Base-by-base conservation (phyloP, 2,888 invertebrate species). In the Linnaemya vulpina region DNA sequence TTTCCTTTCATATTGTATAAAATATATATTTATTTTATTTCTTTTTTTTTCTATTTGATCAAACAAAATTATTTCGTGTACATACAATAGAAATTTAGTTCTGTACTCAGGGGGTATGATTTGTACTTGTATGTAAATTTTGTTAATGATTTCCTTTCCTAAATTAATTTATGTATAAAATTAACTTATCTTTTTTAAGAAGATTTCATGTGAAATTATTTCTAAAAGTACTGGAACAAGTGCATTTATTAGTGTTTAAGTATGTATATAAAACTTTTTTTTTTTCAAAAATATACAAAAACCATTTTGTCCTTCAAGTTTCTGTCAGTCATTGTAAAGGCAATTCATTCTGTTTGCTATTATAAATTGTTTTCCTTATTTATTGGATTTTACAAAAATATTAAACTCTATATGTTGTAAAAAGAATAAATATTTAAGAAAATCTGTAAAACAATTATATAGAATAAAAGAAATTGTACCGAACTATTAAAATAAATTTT, bases 221-320 rank as follows among this genome's bases (percentile, higher is more conserved):
- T 86, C 83, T 87, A 86, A 62, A 90, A 89, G 91, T 91, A 91
- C 90, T 90, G 89, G 91, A 90, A 89, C 87, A 89, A 91, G 89
- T 91, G 91, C 91, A 91, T 91, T 91, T 91, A 91, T 89, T 91
- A 91, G 75, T 83, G 62, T 79, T 62, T 75, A 84, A 74, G 78
- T 79, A 74, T 30, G n/a, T 40, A 60, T 51, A 10, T 35, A 20
- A 40, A 13, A 38, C 38, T 38, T n/a, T 62, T 65, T 70, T 71
- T 38, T 20, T n/a, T 11, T 10, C 38, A 40, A 40, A 40, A 40
- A 43, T 35, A 60, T 3, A 30, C 2, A 30, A 30, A 30, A 30
- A 30, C 30, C 25, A 11, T 76, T 25, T 73, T 22, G 8, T 20
- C 51, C 68, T 40, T 49, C n/a, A 25, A 53, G 20, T 15, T 51